A percentile compares a stretch with the other conserved stretches of the same genome.
phyloP scores from a whole-genome alignment of 92 coral and sea anemone species.

The Bergia sp. region DNA sequence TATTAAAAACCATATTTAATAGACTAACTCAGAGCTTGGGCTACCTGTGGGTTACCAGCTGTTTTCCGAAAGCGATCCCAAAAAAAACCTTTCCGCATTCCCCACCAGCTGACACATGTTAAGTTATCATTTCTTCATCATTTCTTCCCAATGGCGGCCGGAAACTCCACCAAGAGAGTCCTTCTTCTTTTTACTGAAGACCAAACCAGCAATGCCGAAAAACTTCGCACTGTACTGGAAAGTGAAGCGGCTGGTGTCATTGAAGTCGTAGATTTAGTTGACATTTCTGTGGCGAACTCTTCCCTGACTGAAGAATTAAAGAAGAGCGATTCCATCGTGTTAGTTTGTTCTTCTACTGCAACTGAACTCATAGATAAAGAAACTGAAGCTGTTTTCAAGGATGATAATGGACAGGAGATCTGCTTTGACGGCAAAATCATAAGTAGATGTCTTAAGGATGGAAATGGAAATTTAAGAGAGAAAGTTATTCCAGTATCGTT shows the following conservation, averaged over 20 bases:
- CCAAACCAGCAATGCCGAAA: slow-evolving; percentile 62
- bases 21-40: too few relatives aligned
- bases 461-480: slow-evolving; percentile 56
- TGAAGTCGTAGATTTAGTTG: slow-evolving; percentile 64
- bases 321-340: slow-evolving; percentile 59
- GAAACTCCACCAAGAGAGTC: slow-evolving; percentile 57
- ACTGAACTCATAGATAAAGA: slow-evolving; percentile 73
- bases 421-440: slow-evolving; percentile 73
- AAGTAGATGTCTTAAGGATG: slow-evolving; percentile 53
- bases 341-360: slow-evolving; percentile 67
- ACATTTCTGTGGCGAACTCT: slow-evolving; percentile 47
- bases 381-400: slow-evolving; percentile 55
- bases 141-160: slow-evolving; percentile 55
- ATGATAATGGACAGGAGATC: slow-evolving; percentile 55
- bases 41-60: too few relatives aligned
- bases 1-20: too few relatives aligned
- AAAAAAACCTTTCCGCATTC: not conserved
- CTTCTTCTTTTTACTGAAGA: slow-evolving; percentile 75
- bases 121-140: slow-evolving; percentile 51
- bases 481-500: slow-evolving; percentile 75
- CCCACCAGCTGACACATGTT: slow-evolving; percentile 22
- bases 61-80: too few relatives aligned
- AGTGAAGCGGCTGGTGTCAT: slow-evolving; percentile 64
- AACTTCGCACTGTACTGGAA: slow-evolving; percentile 75
- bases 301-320: slow-evolving; percentile 61